A percentile compares a stretch with the other conserved stretches of the same genome.
Conservation (phyloP, 2,113 vertebrate species). For the Vidua macroura region DNA sequence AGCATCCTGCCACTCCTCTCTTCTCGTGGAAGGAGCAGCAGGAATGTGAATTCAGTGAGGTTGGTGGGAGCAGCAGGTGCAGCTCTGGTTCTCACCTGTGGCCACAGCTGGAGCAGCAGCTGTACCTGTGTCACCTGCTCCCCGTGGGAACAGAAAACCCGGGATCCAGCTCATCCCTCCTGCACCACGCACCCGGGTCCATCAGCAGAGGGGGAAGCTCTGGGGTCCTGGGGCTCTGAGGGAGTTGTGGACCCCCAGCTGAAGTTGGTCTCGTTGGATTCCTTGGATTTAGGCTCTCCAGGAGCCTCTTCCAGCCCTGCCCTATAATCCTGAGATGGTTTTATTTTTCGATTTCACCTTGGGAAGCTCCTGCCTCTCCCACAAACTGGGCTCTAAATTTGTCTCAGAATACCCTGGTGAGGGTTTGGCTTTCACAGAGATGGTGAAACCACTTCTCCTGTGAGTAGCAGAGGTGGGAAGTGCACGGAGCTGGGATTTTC, state of each 20-base stretch:
- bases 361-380: background rate
- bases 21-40: background rate
- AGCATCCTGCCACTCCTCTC: background rate
- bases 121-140: background rate
- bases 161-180: background rate
- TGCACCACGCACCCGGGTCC: rapidly evolving
- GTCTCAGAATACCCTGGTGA: background rate
- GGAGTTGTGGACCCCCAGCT: rapidly evolving
- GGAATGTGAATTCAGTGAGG: background rate
- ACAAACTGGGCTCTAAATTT: background rate
- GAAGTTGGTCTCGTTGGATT: background rate
- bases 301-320: background rate
- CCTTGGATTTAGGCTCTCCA: rapidly evolving
- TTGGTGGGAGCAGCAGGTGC: background rate
- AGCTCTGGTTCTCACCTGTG: background rate
- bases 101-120: background rate
- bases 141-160: rapidly evolving
- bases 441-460: background rate
- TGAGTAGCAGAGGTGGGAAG: background rate
- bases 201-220: background rate
- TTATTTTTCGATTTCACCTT: background rate
- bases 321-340: background rate
- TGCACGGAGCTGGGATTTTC: background rate
- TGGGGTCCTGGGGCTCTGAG: background rate
- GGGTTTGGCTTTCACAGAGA: background rate